Evolutionary conservation across 2,113 vertebrate genomes (phyloP).

Genomic region (Procavia capensis): DNA sequence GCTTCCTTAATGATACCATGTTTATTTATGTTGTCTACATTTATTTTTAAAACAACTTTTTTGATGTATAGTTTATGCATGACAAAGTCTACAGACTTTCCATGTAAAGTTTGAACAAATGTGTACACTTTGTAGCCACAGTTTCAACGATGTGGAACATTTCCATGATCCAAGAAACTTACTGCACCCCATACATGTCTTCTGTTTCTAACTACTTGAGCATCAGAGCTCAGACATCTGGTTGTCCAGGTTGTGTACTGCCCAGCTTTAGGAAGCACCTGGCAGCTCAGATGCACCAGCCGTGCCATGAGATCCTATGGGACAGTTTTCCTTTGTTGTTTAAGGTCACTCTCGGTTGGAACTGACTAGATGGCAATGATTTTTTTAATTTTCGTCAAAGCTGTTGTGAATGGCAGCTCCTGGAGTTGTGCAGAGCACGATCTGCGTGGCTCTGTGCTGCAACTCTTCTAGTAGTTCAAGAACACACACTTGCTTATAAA

Average conservation of each 20-base stretch:
- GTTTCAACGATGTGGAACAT: not conserved
- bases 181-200: not conserved
- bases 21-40: constrained; percentile 20
- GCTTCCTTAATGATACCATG: not conserved
- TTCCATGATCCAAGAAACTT: not conserved
- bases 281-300: not conserved
- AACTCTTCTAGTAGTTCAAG: not conserved
- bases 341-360: too few relatives aligned
- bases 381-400: not conserved
- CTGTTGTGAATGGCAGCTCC: not conserved
- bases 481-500: not conserved
- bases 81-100: not conserved
- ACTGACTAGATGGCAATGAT: too few relatives aligned
- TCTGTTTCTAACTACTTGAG: not conserved
- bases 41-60: constrained; percentile 54
- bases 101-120: not conserved
- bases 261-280: not conserved
- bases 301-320: too few relatives aligned
- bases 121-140: not conserved
- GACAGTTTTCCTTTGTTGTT: too few relatives aligned
- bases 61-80: not conserved
- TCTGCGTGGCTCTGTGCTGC: not conserved
- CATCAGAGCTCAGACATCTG: not conserved
- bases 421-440: not conserved
- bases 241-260: not conserved